Conservation (phyloP, 2,113 vertebrate genomes). For the Nyctibius bracteatus region DNA sequence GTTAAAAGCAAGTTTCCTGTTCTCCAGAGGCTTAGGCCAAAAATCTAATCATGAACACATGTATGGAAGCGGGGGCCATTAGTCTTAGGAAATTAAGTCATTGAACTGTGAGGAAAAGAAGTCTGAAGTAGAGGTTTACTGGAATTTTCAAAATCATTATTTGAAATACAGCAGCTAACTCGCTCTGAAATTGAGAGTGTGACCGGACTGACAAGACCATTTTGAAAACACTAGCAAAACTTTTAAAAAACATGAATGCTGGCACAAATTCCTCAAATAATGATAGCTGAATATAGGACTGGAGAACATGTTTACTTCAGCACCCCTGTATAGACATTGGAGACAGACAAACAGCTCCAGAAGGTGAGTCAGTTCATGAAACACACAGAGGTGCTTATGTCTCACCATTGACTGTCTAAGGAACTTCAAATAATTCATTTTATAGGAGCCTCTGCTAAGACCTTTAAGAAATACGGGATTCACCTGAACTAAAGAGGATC, state of each 20-base stretch:
- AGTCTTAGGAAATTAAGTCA: conserved; percentile 40
- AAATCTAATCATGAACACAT: conserved; percentile 31
- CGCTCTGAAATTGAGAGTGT: neutral
- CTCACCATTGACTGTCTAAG: neutral
- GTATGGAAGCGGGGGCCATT: conserved; percentile 29
- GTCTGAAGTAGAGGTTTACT: neutral
- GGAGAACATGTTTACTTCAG: neutral
- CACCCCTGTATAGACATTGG: fast-evolving
- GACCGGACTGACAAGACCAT: neutral
- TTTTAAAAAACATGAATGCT: neutral
- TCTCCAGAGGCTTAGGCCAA: conserved; percentile 22
- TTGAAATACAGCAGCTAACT: conserved; percentile 5
- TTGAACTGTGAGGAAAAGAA: neutral
- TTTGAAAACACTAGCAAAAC: neutral
- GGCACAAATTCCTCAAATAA: neutral
- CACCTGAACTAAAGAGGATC: neutral
- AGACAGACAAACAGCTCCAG: neutral
- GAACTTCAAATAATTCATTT: neutral
- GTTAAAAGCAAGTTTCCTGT: conserved; percentile 50
- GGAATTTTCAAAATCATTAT: conserved; percentile 13
- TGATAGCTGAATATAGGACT: neutral
- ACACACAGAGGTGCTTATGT: neutral
- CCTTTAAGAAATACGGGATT: neutral
- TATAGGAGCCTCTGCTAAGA: neutral
- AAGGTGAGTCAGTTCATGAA: neutral